These are phyloP conservation scores for Celastrina argiolus DNA, from an alignment of 2,888 invertebrate genomes.

Conservation along the genomic window DNA sequence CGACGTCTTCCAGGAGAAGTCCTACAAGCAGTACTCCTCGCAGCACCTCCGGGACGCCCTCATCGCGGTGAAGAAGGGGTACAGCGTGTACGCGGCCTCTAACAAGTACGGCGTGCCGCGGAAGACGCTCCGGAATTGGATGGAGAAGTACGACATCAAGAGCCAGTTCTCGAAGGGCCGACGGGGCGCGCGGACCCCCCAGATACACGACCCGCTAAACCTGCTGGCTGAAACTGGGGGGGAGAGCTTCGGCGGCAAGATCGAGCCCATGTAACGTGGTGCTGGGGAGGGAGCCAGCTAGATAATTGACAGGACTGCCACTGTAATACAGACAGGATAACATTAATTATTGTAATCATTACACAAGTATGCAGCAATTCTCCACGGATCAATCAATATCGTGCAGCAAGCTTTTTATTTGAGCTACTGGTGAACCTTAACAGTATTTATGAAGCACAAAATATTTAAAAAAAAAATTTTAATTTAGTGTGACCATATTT, in stretches of 20 bases:
- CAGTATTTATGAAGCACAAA: not conserved
- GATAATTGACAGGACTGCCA: too few relatives aligned
- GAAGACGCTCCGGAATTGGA: constrained; percentile 77
- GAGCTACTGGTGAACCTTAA: not conserved
- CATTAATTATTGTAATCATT: not conserved
- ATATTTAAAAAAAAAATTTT: not conserved
- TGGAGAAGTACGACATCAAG: constrained; percentile 77
- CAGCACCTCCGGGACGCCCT: constrained; percentile 69
- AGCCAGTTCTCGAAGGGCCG: constrained; percentile 74
- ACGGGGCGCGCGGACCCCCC: constrained; percentile 56
- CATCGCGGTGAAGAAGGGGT: constrained; percentile 72
- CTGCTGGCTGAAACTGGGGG: constrained; percentile 56
- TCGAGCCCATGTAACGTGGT: constrained; percentile 28
- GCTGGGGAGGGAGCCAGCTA: not conserved
- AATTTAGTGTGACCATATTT: not conserved
- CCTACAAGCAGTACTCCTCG: constrained; percentile 73
- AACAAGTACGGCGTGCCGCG: constrained; percentile 76
- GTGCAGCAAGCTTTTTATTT: not conserved
- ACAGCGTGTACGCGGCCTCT: constrained; percentile 76
- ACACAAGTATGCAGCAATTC: not conserved
- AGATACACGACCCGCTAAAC: constrained; percentile 62
- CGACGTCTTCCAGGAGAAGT: constrained; percentile 71
- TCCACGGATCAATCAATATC: not conserved
- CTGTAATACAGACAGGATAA: not conserved
- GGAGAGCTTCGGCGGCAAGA: constrained; percentile 50